Evolutionary conservation across 2,888 invertebrate species (phyloP).

Genomic region (Torymus texanus): DNA sequence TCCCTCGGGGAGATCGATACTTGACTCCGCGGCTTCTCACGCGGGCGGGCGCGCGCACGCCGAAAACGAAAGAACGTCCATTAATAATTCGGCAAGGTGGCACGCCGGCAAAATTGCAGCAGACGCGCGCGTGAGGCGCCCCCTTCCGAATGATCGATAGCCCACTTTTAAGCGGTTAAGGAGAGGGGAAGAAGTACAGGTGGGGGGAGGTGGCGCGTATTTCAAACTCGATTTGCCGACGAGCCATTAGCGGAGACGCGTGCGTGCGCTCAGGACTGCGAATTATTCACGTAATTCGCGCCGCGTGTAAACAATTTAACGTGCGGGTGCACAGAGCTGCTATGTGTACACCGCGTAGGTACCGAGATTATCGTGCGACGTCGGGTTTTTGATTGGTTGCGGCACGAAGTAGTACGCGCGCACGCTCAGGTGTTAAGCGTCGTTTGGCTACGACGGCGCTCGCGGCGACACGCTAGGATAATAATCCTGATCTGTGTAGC

Average conservation of each 20-base stretch:
- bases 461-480: too few relatives aligned
- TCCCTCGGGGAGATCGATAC: too few relatives aligned
- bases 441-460: too few relatives aligned
- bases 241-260: background rate
- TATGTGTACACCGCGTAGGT: too few relatives aligned
- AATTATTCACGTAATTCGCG: constrained; percentile 21
- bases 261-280: background rate
- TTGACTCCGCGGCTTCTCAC: too few relatives aligned
- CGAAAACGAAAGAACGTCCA: background rate
- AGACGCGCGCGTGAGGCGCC: background rate
- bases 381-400: too few relatives aligned
- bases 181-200: background rate
- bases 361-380: too few relatives aligned
- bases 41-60: background rate
- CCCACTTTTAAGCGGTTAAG: constrained; percentile 57
- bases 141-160: constrained; percentile 58
- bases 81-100: constrained; percentile 29
- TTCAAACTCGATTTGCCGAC: constrained; percentile 55
- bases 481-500: too few relatives aligned
- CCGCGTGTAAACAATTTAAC: constrained; percentile 19
- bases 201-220: constrained; percentile 37
- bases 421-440: too few relatives aligned
- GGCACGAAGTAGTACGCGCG: too few relatives aligned
- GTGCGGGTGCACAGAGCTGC: background rate
- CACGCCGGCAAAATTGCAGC: constrained; percentile 4